Evolutionary conservation across 2,888 invertebrate genomes (phyloP).

Genomic region (Blastobasis adustella): DNA sequence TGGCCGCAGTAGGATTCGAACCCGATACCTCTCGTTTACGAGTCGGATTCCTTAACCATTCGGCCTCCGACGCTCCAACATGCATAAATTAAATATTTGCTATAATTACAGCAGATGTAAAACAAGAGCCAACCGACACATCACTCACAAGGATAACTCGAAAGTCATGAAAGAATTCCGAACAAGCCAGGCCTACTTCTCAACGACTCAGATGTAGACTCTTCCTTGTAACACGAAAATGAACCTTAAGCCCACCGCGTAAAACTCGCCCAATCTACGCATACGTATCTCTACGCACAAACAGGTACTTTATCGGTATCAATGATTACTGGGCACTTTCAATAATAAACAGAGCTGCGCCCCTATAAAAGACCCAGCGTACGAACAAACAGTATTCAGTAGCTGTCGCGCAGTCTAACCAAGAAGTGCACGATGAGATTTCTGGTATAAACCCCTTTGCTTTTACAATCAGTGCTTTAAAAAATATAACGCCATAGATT

Average conservation of each 20-base stretch:
- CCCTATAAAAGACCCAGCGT: conserved; percentile 54
- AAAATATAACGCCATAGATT: conserved; percentile 2
- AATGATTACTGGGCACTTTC: conserved; percentile 46
- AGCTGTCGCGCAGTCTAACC: conserved; percentile 67
- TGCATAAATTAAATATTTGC: too few relatives aligned
- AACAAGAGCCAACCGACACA: not conserved
- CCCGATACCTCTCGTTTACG: too few relatives aligned
- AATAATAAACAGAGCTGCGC: conserved; percentile 27
- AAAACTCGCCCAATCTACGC: conserved; percentile 14
- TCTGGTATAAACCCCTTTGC: conserved; percentile 50
- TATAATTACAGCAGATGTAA: not conserved
- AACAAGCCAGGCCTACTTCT: not conserved
- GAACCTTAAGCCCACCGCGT: conserved; percentile 1
- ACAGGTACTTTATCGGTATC: conserved; percentile 10
- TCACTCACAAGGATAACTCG: not conserved
- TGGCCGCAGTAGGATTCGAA: too few relatives aligned
- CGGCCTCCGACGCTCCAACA: too few relatives aligned
- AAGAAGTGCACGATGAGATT: conserved; percentile 73
- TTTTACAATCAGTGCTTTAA: conserved; percentile 10
- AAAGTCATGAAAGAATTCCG: not conserved
- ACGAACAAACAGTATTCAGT: conserved; percentile 54
- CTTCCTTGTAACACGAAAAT: not conserved
- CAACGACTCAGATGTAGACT: too few relatives aligned
- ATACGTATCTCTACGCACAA: conserved; percentile 7
- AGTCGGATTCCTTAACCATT: too few relatives aligned